Base-by-base conservation (phyloP, 2,113 vertebrate genomes). In the Perca flavescens region DNA sequence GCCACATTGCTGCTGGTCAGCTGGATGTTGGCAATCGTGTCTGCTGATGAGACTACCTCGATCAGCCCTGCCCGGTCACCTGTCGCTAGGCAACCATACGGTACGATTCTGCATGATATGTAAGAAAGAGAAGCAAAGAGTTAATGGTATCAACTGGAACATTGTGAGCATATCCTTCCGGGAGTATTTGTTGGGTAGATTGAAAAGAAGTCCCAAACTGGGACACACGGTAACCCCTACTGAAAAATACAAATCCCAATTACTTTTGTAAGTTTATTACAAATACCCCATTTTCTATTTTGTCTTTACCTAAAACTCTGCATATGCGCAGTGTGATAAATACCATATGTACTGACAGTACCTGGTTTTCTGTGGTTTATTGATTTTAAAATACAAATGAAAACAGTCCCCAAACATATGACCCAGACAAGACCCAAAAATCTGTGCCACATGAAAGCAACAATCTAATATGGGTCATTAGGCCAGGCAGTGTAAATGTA, bases 21-120 rank as follows among this genome's bases (percentile, higher is more conserved):
- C 94, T 99, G 98, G 92, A 99, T 99, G 95, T 99, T 99, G 70
- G 98, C 98, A 74, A 99, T 99, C 8, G 98, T 99, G 85, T 99
- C 98, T 36, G 98, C 96, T 0, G 96, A 96, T 15, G 97, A 97
- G 52, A 99, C 98, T 2, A 99, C 97, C 91, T 99, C 98, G n/a
- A 99, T 99, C 86, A 99, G 94, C 80, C 98, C 98, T 19, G 97
- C 95, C 36, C 97, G 97, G 88, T 99, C 98, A 53, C 98, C 98
- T 25, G 98, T 99, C 7, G 98, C 98, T 87, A 99, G 91, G 84
- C 98, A 99, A 79, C 97, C 97, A 22, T 99, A 99, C 0, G 98
- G 98, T 77, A 99, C 94, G 83, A 99, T 96, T 92, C 98, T 99
- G 82, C 14, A 83, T 1, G 19, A 31, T 1, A 46, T 0, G 22